phyloP scores from a whole-genome alignment of 2,113 vertebrate genomes.

The Chelonoidis abingdonii region DNA sequence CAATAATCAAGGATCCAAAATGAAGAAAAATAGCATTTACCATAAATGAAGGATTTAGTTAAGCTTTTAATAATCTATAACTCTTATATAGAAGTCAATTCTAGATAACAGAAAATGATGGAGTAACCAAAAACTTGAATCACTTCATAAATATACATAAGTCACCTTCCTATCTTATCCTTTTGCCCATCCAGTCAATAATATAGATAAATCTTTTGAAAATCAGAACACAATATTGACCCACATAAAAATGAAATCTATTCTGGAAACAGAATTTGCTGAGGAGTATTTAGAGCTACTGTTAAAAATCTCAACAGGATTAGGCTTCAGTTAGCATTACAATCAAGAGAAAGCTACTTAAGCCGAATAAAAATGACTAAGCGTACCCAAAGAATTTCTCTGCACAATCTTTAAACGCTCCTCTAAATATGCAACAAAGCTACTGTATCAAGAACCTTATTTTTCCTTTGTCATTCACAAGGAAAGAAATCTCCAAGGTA shows the following conservation, averaged over 20 bases:
- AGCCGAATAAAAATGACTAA: background rate
- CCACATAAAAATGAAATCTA: background rate
- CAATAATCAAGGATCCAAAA: background rate
- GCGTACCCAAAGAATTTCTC: background rate
- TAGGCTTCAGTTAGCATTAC: background rate
- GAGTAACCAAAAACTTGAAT: background rate
- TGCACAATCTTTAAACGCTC: background rate
- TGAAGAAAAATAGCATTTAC: background rate
- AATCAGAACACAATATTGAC: background rate
- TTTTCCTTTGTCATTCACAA: constrained; percentile 3
- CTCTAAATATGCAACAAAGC: background rate
- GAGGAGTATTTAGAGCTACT: background rate
- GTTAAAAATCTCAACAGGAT: background rate
- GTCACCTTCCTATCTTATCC: background rate
- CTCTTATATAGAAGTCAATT: background rate
- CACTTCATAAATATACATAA: background rate
- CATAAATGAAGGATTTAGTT: background rate
- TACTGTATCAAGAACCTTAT: background rate
- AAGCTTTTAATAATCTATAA: background rate
- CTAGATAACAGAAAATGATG: background rate
- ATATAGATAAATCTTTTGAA: background rate
- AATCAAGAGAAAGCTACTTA: background rate
- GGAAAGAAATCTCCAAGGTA: constrained; percentile 1
- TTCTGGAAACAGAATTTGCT: background rate
- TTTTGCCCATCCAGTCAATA: background rate